Percentiles rank a stretch among this genome's conserved stretches.
Evolutionary conservation across 1,140 invertebrate species (phyloP).

Genomic region (Phymastichus coffea): DNA sequence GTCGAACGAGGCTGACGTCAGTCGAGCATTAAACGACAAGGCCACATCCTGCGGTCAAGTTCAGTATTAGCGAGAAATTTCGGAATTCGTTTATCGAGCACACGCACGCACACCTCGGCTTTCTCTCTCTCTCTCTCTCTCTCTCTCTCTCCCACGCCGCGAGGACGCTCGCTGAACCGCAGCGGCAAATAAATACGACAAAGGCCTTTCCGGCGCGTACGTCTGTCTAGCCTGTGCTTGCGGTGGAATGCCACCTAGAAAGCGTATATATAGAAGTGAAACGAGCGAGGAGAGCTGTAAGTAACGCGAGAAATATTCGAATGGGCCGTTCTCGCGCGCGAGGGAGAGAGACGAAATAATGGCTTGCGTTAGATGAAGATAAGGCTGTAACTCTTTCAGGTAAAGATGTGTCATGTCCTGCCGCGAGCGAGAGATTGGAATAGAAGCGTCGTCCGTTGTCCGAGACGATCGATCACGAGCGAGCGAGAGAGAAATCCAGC

Average conservation of each 20-base stretch:
- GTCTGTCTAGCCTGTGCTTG: too few species aligned
- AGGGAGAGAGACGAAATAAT: slow-evolving; percentile 20
- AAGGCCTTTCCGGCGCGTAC: slow-evolving; percentile 4
- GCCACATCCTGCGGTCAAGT: slow-evolving; percentile 18
- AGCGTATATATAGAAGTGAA: neutral
- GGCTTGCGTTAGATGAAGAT: slow-evolving; percentile 25
- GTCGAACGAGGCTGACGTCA: too few species aligned
- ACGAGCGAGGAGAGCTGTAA: neutral
- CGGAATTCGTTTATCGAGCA: too few species aligned
- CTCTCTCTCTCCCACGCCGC: slow-evolving; percentile 4
- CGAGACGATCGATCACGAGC: slow-evolving; percentile 24
- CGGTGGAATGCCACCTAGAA: slow-evolving; percentile 2
- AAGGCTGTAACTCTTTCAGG: slow-evolving; percentile 23
- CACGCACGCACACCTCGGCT: too few species aligned
- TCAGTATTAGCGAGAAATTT: slow-evolving; percentile 19
- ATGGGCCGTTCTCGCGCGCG: slow-evolving; percentile 2
- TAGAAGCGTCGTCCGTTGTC: slow-evolving; percentile 2
- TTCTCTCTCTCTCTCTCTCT: too few species aligned
- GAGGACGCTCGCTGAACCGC: neutral
- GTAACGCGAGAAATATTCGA: slow-evolving; percentile 22
- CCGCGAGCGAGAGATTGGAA: slow-evolving; percentile 7
- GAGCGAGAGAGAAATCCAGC: neutral
- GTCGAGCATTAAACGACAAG: too few species aligned
- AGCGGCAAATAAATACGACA: neutral
- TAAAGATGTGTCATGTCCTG: slow-evolving; percentile 27